Evolutionary conservation across 2,888 invertebrate species (phyloP).

Genomic region (Rhaphigaster nebulosa): DNA sequence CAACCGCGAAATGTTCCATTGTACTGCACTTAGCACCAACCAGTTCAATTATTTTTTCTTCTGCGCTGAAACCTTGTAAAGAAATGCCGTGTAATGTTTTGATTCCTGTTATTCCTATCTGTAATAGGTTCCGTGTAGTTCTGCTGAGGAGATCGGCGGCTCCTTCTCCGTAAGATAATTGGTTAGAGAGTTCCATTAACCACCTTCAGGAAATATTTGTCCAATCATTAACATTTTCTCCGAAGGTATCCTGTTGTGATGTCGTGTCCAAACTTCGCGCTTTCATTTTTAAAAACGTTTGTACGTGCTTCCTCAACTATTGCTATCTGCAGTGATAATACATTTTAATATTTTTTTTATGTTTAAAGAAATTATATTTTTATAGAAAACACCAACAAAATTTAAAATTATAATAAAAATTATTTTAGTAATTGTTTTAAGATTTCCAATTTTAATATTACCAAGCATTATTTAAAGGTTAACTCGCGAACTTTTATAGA

Average conservation of each 20-base stretch:
- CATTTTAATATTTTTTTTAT: background rate
- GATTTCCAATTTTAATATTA: too few relatives aligned
- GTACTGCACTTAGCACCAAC: background rate
- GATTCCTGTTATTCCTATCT: background rate
- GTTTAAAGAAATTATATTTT: too few relatives aligned
- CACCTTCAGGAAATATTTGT: background rate
- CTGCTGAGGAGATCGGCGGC: background rate
- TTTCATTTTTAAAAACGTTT: background rate
- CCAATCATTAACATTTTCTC: background rate
- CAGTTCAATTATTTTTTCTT: background rate
- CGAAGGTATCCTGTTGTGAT: background rate
- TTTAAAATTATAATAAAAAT: too few relatives aligned
- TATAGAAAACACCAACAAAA: too few relatives aligned
- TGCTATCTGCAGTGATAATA: background rate
- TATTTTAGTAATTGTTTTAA: too few relatives aligned
- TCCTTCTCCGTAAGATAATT: background rate
- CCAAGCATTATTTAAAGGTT: too few relatives aligned
- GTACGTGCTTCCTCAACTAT: background rate
- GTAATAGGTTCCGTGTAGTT: slow-evolving; percentile 8
- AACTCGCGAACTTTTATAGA: too few relatives aligned
- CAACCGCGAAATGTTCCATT: background rate
- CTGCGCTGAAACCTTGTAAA: background rate
- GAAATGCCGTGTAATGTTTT: background rate
- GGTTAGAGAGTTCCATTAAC: background rate
- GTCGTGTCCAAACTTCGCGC: background rate